A percentile compares a stretch with the other conserved stretches of the same genome.
phyloP scores from a whole-genome alignment of 1,140 invertebrate genomes.

The Teleogryllus occipitalis region DNA sequence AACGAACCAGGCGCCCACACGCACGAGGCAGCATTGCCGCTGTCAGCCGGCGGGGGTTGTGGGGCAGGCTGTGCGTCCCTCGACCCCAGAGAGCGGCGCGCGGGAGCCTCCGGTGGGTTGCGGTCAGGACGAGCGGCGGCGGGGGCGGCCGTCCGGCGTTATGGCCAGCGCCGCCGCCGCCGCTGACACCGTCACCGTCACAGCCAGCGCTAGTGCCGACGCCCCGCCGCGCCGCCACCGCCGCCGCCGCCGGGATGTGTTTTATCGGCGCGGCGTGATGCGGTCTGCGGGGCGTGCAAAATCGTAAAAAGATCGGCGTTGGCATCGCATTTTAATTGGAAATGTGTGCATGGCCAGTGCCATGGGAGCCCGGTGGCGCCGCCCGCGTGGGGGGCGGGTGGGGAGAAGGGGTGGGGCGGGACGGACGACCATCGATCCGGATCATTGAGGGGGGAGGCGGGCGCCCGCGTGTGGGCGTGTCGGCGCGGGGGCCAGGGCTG shows the following conservation, averaged over 20 bases:
- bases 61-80: no score
- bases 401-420: background rate
- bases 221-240: no score
- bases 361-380: background rate
- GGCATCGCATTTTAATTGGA: background rate
- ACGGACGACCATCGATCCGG: background rate
- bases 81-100: no score
- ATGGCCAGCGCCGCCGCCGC: background rate
- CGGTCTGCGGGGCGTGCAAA: background rate
- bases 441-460: background rate
- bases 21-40: no score
- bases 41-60: no score
- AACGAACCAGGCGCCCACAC: no score
- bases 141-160: background rate
- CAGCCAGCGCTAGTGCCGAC: no score
- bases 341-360: background rate
- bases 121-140: no score
- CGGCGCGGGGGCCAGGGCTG: no score
- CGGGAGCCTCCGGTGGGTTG: no score
- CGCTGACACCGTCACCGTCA: no score
- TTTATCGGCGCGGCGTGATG: background rate
- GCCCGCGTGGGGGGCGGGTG: background rate
- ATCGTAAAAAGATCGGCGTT: background rate
- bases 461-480: background rate
- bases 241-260: background rate